Evolutionary conservation across 2,888 invertebrate genomes (phyloP), one percentile per base, ranked within the genome.

Genomic region (Heliconius erato): DNA sequence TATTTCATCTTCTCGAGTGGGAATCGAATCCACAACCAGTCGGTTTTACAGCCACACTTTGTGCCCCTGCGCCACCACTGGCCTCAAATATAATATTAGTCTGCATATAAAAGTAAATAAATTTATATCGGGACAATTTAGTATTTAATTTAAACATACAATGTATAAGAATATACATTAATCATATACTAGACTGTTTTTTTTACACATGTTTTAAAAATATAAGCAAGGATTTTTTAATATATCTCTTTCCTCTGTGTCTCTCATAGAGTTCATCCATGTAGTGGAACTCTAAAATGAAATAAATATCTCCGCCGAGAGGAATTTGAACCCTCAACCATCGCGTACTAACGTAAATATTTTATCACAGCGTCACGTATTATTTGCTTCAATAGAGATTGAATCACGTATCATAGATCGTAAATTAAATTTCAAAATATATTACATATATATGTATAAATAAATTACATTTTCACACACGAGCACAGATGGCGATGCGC

Each of bases 351-450:
- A 40, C n/a, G 4, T 19, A 40, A 19, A 74, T n/a, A 11, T 54
- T 54, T 19, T 16, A 32, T 54, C 28, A 19, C 9, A 12, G 54
- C 12, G 32, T 49, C 28, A 74, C 19, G 54, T 74, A 54, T 54
- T 74, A 2, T 35, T 16, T 28, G 19, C 9, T 74, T 32, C 54
- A 74, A 32, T 59, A 49, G n/a, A 35, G 23, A 74, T 32, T 28
- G 14, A 59, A 59, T 59, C 32, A 59, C 65, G n/a, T 44, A 40
- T 67, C 2, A 67, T 6, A 44, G 63, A 28, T 77, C 32, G n/a
- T 32, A 71, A 71, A 78, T 77, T 44, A 77, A 28, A 78, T 77
- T 65, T 63, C 63, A 59, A 44, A 72, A 81, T 63, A 54, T 54
- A 16, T 28, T 80, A 32, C 23, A 6, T 28, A 59, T 81, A 26